These are phyloP conservation scores for Rhopalosiphum maidis DNA, from an alignment of 1,140 invertebrate species.

Conservation along the genomic window DNA sequence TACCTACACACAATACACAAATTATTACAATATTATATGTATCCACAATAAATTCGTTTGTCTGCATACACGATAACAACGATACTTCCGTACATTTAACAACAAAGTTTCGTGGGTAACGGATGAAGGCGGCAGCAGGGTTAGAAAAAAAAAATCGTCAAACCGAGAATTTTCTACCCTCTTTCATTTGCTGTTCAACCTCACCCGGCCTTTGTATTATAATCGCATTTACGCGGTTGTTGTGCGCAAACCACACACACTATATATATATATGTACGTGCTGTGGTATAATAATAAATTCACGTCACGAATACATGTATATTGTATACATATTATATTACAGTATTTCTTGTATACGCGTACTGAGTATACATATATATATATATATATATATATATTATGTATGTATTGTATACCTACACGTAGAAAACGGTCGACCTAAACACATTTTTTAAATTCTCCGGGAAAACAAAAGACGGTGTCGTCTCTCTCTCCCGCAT, in stretches of 20 bases:
- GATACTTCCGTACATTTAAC: not conserved
- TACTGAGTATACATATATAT: not conserved
- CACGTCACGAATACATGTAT: constrained; percentile 3
- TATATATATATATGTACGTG: not conserved
- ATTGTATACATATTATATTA: constrained; percentile 16
- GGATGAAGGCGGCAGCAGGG: not conserved
- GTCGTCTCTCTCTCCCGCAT: not conserved
- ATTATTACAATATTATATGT: not conserved
- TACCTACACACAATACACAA: not conserved
- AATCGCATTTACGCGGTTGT: constrained; percentile 1
- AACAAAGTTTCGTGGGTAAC: not conserved
- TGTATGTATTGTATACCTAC: not conserved
- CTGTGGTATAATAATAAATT: constrained; percentile 10
- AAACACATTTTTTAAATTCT: constrained; percentile 18
- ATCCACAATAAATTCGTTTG: not conserved
- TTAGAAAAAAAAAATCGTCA: not conserved
- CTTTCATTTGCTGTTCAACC: not conserved
- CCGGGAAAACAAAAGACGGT: constrained; percentile 13
- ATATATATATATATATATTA: not conserved
- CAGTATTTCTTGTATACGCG: not conserved
- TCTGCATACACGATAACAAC: not conserved
- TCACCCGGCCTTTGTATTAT: not conserved
- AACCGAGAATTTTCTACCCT: not conserved
- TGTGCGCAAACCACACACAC: not conserved
- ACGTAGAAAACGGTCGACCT: not conserved